These are phyloP conservation scores for Strigamia crassipes DNA, from an alignment of 2,888 invertebrate species.

Conservation along the genomic window DNA sequence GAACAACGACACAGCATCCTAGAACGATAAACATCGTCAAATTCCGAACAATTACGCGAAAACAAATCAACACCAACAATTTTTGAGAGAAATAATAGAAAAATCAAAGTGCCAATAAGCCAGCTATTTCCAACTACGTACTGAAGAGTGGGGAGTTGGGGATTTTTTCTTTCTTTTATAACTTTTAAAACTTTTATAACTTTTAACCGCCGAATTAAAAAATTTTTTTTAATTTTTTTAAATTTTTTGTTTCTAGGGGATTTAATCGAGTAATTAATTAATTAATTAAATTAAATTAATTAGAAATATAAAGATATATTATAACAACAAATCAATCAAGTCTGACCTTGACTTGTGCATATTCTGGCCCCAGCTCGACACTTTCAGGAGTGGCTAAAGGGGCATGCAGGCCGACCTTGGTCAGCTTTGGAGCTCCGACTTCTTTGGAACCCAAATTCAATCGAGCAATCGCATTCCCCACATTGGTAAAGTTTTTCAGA, in stretches of 20 bases:
- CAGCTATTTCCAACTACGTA: not conserved
- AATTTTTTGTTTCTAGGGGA: not conserved
- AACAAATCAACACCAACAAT: too few species aligned
- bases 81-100: too few species aligned
- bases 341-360: conserved; percentile 67
- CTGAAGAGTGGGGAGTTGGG: conserved; percentile 39
- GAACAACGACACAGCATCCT: conserved; percentile 64
- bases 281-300: not conserved
- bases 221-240: not conserved
- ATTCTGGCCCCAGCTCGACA: conserved; percentile 73
- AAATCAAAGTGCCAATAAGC: not conserved
- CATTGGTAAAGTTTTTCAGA: conserved; percentile 84
- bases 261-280: not conserved
- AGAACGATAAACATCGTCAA: conserved; percentile 54
- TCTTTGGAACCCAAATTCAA: conserved; percentile 63
- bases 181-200: too few species aligned
- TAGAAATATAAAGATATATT: not conserved
- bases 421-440: conserved; percentile 63
- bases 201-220: not conserved
- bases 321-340: conserved; percentile 18
- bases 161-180: not conserved
- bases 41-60: too few species aligned
- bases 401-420: conserved; percentile 65
- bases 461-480: conserved; percentile 76
- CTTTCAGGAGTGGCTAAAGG: conserved; percentile 77